These are phyloP conservation scores for Dasypolia templi DNA, from an alignment of 2,888 invertebrate species.

Conservation along the genomic window DNA sequence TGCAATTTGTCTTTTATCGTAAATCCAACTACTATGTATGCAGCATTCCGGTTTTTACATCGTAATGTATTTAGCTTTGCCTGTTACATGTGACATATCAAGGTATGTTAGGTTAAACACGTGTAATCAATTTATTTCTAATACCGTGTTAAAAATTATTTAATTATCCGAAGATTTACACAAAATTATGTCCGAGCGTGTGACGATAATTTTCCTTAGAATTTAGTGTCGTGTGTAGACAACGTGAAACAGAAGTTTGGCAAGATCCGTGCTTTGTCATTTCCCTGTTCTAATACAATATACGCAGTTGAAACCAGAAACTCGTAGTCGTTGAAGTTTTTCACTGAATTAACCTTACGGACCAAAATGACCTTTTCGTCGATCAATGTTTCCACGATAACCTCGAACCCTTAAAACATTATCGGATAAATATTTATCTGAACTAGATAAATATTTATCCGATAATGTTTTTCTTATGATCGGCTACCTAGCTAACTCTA, in stretches of 20 bases:
- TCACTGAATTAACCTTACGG: not conserved
- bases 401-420: constrained; percentile 12
- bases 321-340: not conserved
- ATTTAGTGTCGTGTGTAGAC: constrained; percentile 15
- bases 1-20: constrained; percentile 5
- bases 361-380: not conserved
- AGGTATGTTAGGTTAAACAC: constrained; percentile 31
- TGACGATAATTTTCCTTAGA: constrained; percentile 27
- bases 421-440: constrained; percentile 18
- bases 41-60: constrained; percentile 18
- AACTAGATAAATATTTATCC: too few relatives aligned
- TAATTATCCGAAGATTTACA: constrained; percentile 31
- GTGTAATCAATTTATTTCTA: constrained; percentile 46
- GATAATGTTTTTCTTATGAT: constrained; percentile 30
- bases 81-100: constrained; percentile 20
- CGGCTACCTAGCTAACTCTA: not conserved
- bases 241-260: constrained; percentile 18
- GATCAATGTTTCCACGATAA: constrained; percentile 4
- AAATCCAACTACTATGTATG: not conserved
- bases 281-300: constrained; percentile 1
- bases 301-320: not conserved
- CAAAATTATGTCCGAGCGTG: constrained; percentile 26
- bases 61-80: constrained; percentile 43
- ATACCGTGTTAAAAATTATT: constrained; percentile 31
- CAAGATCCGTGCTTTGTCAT: constrained; percentile 29